Evolutionary conservation across 2,113 vertebrate species (phyloP).

Genomic region (Psammodynastes pulverulentus): DNA sequence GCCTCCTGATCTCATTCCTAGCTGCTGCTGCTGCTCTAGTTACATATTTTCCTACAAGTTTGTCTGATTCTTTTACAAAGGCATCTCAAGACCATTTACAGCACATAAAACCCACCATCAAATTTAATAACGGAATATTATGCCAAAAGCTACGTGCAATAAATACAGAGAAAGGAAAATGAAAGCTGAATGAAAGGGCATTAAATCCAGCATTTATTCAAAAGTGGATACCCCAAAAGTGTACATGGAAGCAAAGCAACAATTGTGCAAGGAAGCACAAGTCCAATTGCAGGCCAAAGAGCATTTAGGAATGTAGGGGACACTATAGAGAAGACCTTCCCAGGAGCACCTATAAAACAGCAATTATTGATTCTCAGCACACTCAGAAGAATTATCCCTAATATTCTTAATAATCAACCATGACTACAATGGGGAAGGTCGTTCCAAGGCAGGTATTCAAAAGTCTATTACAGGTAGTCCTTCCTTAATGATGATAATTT

Average conservation of each 20-base stretch:
- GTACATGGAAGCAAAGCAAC: not conserved
- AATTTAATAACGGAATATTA: not conserved
- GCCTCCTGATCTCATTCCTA: not conserved
- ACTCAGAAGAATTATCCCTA: not conserved
- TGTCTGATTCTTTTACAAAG: not conserved
- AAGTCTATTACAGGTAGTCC: not conserved
- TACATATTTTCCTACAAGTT: not conserved
- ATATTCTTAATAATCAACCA: not conserved
- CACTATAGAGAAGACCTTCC: not conserved
- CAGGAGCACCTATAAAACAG: not conserved
- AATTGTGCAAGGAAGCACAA: not conserved
- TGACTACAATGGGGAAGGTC: not conserved
- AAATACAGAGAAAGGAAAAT: not conserved
- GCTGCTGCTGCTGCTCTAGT: not conserved
- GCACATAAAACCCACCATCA: not conserved
- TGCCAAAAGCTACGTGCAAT: not conserved
- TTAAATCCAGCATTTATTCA: not conserved
- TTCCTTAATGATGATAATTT: not conserved
- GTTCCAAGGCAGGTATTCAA: not conserved
- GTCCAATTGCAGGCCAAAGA: not conserved
- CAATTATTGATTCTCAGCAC: not conserved
- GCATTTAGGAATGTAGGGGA: not conserved
- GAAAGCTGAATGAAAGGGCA: not conserved
- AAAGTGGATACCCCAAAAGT: not conserved
- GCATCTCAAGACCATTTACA: not conserved